These are phyloP conservation scores for Cerastoderma edule DNA, from an alignment of 2,888 invertebrate genomes.

Conservation along the genomic window DNA sequence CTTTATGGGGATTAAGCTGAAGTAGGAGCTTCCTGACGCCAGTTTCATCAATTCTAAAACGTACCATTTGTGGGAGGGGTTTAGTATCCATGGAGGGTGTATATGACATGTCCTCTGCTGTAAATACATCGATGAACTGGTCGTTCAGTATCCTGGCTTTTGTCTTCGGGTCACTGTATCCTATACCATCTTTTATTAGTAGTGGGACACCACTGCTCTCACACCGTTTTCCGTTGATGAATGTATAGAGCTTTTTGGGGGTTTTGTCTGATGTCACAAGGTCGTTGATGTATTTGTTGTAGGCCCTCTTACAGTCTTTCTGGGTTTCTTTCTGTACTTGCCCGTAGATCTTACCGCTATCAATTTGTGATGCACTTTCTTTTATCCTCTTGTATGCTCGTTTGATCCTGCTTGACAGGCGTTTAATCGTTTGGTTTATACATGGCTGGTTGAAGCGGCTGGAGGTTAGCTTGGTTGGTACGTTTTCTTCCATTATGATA, in stretches of 20 bases:
- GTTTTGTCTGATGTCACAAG: conserved; percentile 1
- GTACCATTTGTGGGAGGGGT: neutral
- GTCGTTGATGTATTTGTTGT: conserved; percentile 25
- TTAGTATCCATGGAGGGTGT: conserved; percentile 7
- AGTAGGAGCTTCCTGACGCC: neutral
- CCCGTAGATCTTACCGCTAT: conserved; percentile 2
- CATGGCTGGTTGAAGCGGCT: conserved; percentile 23
- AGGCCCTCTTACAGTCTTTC: conserved; percentile 3
- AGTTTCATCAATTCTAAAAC: neutral
- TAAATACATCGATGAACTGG: conserved; percentile 6
- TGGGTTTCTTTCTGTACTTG: conserved; percentile 28
- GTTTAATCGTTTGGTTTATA: conserved; percentile 9
- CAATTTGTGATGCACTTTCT: neutral
- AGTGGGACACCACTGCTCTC: conserved; percentile 16
- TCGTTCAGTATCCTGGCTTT: conserved; percentile 6
- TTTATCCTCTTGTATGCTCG: conserved; percentile 12
- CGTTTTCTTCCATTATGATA: neutral
- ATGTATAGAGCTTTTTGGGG: conserved; percentile 22
- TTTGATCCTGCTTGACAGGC: conserved; percentile 11
- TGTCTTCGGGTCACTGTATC: neutral
- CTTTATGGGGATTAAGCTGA: neutral
- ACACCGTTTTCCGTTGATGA: conserved; percentile 27
- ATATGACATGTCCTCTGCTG: conserved; percentile 4
- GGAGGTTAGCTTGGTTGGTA: conserved; percentile 3
- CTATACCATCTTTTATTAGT: neutral